Conservation (phyloP, 2,797 vertebrate species). For the Lepus oiostolus region DNA sequence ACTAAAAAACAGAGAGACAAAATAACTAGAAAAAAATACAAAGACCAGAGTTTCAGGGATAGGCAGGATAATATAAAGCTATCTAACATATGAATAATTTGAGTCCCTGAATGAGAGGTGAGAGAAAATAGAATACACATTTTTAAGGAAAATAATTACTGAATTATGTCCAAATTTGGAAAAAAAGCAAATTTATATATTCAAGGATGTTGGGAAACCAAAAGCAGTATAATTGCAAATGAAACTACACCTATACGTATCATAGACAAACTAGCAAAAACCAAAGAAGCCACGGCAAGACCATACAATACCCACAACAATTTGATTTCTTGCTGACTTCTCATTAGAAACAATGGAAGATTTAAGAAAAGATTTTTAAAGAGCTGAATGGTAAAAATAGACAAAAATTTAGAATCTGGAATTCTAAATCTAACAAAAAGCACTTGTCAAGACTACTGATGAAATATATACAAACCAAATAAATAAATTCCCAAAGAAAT, state of each 20-base stretch:
- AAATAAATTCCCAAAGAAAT: neutral
- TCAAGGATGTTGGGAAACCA: neutral
- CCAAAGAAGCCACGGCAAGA: neutral
- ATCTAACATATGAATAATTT: no score
- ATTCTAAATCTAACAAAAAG: neutral
- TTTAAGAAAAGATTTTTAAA: neutral
- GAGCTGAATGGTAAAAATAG: neutral
- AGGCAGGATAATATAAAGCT: neutral
- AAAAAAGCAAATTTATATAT: neutral
- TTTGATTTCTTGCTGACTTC: neutral
- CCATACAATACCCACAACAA: neutral
- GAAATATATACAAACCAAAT: neutral
- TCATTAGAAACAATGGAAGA: neutral
- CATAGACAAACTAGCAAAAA: neutral
- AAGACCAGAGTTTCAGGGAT: neutral
- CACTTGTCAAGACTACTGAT: neutral
- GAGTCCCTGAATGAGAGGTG: neutral
- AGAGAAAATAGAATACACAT: neutral
- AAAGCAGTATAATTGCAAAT: neutral
- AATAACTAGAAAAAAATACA: neutral
- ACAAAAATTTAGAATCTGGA: neutral
- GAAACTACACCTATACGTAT: neutral
- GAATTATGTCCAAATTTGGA: neutral
- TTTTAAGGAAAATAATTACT: neutral
- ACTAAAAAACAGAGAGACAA: neutral